A percentile compares a stretch with the other conserved stretches of the same genome.
Conservation (phyloP, 1,140 invertebrate species). For the Cydia amplana region DNA sequence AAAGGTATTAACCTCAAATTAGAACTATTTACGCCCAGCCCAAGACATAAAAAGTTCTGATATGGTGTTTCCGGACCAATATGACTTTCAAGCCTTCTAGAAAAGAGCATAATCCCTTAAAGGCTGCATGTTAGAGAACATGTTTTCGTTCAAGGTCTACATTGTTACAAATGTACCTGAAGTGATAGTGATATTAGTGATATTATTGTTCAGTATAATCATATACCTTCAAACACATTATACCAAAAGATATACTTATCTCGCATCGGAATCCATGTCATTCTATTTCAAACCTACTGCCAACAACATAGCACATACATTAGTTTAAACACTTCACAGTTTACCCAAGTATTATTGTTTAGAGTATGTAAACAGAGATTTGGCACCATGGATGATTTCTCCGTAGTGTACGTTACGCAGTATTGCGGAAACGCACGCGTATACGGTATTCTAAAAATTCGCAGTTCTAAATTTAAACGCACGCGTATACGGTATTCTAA, state of each 20-base stretch:
- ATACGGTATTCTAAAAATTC: conserved; percentile 25
- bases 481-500: conserved; percentile 27
- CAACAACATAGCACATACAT: background rate
- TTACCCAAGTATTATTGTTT: conserved; percentile 30
- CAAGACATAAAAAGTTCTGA: no score
- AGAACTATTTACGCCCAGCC: no score
- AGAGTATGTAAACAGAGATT: conserved; percentile 35
- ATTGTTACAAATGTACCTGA: conserved; percentile 3
- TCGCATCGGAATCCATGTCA: background rate
- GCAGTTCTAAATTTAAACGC: conserved; percentile 37
- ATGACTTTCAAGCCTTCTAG: no score
- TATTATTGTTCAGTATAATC: background rate
- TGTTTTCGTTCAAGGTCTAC: conserved; percentile 1
- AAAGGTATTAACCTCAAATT: no score
- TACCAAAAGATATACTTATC: conserved; percentile 11
- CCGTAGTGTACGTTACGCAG: conserved; percentile 37
- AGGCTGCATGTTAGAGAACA: no score
- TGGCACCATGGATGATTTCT: conserved; percentile 39
- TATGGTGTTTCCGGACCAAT: no score
- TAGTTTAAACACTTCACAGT: background rate
- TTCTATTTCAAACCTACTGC: background rate
- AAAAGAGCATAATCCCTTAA: no score
- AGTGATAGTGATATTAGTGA: background rate
- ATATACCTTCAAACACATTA: background rate
- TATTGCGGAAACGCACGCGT: conserved; percentile 26